phyloP scores from a whole-genome alignment of 1,140 invertebrate species.

The Coptotermes formosanus region DNA sequence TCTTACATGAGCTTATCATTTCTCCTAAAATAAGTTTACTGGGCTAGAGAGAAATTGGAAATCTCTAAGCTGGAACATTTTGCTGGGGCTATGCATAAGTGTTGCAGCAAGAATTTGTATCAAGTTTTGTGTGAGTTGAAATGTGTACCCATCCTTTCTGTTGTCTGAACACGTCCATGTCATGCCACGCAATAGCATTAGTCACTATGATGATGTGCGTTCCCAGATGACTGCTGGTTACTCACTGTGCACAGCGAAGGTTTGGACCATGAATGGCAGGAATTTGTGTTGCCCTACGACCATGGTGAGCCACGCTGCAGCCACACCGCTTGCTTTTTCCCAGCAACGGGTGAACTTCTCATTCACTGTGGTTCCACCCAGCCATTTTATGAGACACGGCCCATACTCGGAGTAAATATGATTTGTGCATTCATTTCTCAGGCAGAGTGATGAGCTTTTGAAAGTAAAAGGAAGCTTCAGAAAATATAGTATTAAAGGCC shows the following conservation, averaged over 20 bases:
- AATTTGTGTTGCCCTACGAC: slow-evolving; percentile 35
- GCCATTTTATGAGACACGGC: slow-evolving; percentile 33
- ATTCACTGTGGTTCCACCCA: slow-evolving; percentile 36
- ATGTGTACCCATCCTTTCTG: background rate
- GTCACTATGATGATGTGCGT: background rate
- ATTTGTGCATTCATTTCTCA: too few species aligned
- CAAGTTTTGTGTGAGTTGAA: background rate
- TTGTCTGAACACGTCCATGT: background rate
- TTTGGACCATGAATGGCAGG: slow-evolving; percentile 22
- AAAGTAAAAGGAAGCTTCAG: background rate
- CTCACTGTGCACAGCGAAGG: slow-evolving; percentile 24
- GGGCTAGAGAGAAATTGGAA: too few species aligned
- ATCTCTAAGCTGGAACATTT: too few species aligned
- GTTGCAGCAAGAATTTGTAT: background rate
- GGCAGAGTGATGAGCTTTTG: too few species aligned
- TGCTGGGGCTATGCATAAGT: too few species aligned
- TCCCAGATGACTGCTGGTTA: slow-evolving; percentile 35
- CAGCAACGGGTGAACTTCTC: slow-evolving; percentile 26
- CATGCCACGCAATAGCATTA: background rate
- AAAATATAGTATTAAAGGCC: background rate
- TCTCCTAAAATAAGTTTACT: background rate
- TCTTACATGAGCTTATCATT: background rate
- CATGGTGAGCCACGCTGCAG: slow-evolving; percentile 36
- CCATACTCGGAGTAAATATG: slow-evolving; percentile 29
- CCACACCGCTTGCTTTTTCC: slow-evolving; percentile 32